These are phyloP conservation scores for Mimumesa dahlbomi DNA, from an alignment of 2,888 invertebrate genomes.

Conservation along the genomic window DNA sequence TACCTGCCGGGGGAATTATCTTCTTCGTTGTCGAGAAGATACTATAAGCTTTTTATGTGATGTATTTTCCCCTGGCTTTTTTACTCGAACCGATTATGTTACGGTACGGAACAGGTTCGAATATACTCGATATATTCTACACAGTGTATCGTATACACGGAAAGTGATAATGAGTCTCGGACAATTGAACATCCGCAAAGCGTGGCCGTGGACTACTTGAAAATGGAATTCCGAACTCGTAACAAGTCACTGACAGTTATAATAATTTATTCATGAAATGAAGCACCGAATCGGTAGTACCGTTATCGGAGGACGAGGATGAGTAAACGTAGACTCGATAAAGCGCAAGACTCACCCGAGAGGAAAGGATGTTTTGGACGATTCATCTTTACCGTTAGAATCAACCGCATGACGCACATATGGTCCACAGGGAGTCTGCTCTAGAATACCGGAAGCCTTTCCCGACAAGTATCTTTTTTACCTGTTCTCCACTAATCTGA, in stretches of 20 bases:
- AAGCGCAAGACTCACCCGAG: conserved; percentile 39
- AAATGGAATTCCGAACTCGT: conserved; percentile 25
- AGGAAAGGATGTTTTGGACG: conserved; percentile 67
- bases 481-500: too few relatives aligned
- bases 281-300: conserved; percentile 72
- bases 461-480: too few relatives aligned
- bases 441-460: conserved; percentile 14
- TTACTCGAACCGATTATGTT: too few relatives aligned
- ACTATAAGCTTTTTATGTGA: too few relatives aligned
- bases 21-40: background rate
- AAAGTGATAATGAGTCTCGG: too few relatives aligned
- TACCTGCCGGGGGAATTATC: conserved; percentile 22
- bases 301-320: conserved; percentile 71
- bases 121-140: too few relatives aligned
- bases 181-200: background rate
- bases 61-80: too few relatives aligned
- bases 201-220: background rate
- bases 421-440: conserved; percentile 47
- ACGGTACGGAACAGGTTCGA: too few relatives aligned
- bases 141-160: too few relatives aligned
- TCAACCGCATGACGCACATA: conserved; percentile 43
- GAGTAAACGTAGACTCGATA: conserved; percentile 67
- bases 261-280: conserved; percentile 73
- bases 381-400: conserved; percentile 71
- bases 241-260: conserved; percentile 52